Base-by-base conservation (phyloP, 1,140 invertebrate genomes). In the Mactra quadrangularis region DNA sequence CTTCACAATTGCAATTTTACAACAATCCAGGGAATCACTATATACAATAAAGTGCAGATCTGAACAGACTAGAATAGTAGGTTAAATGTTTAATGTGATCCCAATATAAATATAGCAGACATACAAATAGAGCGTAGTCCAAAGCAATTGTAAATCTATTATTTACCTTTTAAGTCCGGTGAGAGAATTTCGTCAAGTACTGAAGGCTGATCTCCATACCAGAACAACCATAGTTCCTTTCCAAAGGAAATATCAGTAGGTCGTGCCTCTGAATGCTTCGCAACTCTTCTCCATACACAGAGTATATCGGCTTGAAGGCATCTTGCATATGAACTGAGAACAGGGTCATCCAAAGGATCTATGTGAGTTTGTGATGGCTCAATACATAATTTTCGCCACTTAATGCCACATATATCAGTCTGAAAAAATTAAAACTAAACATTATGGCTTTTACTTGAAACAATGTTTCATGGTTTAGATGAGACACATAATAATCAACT, bases 211-310 rank as follows among this genome's bases (percentile, higher is more conserved):
- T 99, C 97, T 89, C 98, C 98, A 94, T 99, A 99, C 98, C 98
- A 99, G 94, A 99, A 99, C 90, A 99, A 97, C 98, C 98, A 99
- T 19, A 99, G 95, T 93, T 99, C 98, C 94, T 99, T 99, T 25
- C 78, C 78, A 64, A 82, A 82, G 52, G 55, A 62, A 9, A 72
- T 25, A 31, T 82, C 68, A 41, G 45, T 19, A 11, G 85, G 81
- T 50, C 85, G 78, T 35, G 85, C 85, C 52, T 91, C 88, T n/a
- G 82, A 79, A 59, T 87, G 84, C 95, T 95, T 89, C 35, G 87
- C 91, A 13, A 94, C 93, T 77, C 97, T 95, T 89, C 98, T 95
- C 98, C 98, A 99, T 87, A 99, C 97, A 95, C 97, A 98, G 79
- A 99, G 95, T 90, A 99, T 97, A 94, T 99, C 97, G 84, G 96